These are phyloP conservation scores for Chymomyza fuscimana DNA, from an alignment of 2,888 invertebrate species.

Conservation along the genomic window DNA sequence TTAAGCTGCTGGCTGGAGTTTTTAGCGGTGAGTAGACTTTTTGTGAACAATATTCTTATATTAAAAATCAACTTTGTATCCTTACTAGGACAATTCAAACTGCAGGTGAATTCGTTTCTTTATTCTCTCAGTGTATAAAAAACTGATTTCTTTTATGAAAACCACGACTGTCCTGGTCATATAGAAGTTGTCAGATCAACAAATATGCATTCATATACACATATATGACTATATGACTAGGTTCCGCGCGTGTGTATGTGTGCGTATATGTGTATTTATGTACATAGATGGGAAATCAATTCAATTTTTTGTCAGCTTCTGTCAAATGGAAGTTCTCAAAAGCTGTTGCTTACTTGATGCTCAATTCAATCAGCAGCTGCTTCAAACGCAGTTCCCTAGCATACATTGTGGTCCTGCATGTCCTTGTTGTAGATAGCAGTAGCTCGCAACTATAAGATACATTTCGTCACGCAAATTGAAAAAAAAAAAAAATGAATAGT, in stretches of 20 bases:
- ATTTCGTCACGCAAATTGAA: conserved; percentile 20
- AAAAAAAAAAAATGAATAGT: not conserved
- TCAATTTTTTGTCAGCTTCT: conserved; percentile 33
- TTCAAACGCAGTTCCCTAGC: not conserved
- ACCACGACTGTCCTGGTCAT: not conserved
- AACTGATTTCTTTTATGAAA: not conserved
- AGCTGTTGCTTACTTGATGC: not conserved
- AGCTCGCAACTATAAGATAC: conserved; percentile 40
- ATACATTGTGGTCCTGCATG: conserved; percentile 19
- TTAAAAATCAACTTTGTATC: no score
- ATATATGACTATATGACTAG: not conserved
- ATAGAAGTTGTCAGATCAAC: not conserved
- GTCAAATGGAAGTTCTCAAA: not conserved
- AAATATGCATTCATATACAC: not conserved
- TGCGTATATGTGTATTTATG: not conserved
- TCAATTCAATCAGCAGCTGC: conserved; percentile 7
- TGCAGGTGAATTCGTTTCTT: not conserved
- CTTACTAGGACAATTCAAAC: no score
- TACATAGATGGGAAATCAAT: conserved; percentile 58
- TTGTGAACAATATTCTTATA: no score
- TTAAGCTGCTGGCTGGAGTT: no score
- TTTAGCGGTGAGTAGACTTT: no score
- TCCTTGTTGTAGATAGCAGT: not conserved
- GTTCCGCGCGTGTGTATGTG: conserved; percentile 15
- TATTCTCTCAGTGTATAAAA: not conserved